Conservation (phyloP, 2,113 vertebrate species). For the Beaufortia kweichowensis region DNA sequence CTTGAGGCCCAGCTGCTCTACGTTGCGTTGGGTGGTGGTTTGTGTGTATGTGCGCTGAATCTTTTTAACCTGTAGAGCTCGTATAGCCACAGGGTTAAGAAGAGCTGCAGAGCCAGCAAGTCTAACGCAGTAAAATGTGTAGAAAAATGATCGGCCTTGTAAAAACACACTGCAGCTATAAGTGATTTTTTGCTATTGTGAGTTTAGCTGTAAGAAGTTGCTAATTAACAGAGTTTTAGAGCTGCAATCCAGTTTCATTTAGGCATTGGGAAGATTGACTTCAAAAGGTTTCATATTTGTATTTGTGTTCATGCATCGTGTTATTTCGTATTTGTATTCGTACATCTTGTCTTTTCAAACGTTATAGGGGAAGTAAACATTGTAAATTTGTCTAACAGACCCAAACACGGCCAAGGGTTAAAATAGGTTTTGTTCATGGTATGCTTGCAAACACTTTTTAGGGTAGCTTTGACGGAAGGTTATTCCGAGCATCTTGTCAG, state of each 20-base stretch:
- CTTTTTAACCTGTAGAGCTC: not conserved
- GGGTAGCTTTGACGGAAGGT: no score
- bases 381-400: no score
- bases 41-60: not conserved
- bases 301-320: no score
- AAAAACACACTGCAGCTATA: not conserved
- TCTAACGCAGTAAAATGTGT: not conserved
- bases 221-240: no score
- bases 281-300: not conserved
- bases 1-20: not conserved
- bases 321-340: no score
- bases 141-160: not conserved
- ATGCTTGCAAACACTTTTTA: no score
- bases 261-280: not conserved
- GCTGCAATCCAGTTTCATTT: not conserved
- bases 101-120: not conserved
- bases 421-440: no score
- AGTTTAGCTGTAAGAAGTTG: not conserved
- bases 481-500: no score
- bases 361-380: no score
- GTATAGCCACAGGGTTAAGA: constrained; percentile 12
- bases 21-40: not conserved
- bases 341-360: no score
- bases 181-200: no score
- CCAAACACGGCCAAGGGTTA: no score